These are phyloP conservation scores for Vulpes vulpes DNA, from an alignment of 2,113 vertebrate species.

Conservation along the genomic window DNA sequence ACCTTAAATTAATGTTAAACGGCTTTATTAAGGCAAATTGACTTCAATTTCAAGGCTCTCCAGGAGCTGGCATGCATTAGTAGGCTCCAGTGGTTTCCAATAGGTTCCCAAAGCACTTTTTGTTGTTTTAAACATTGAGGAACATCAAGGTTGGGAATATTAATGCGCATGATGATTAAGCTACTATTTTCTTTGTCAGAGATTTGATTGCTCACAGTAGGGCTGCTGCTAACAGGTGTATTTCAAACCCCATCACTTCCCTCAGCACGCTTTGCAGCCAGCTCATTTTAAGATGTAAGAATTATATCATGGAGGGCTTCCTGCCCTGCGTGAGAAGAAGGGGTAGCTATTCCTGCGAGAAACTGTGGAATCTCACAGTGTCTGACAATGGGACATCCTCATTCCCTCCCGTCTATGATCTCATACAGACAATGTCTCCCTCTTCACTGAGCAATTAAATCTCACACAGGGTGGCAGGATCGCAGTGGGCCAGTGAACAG, in stretches of 20 bases:
- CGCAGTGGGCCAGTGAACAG: too few species aligned
- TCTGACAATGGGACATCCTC: neutral
- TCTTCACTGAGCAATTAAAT: neutral
- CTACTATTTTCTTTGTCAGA: neutral
- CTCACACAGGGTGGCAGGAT: neutral
- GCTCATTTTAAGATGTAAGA: neutral
- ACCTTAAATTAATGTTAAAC: constrained; percentile 76
- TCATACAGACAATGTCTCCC: neutral
- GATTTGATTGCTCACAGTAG: constrained; percentile 66
- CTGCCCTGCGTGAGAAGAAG: neutral
- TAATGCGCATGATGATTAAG: neutral
- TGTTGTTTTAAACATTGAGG: neutral
- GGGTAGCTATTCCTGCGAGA: too few species aligned
- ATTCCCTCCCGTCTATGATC: neutral
- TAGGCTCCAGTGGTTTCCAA: constrained; percentile 36
- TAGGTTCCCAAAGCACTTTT: neutral
- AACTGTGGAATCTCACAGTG: accelerated
- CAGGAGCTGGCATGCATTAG: constrained; percentile 57
- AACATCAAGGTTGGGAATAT: neutral
- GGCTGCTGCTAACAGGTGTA: constrained; percentile 38
- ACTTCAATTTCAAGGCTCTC: constrained; percentile 62
- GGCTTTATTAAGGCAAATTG: constrained; percentile 78
- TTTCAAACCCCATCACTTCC: neutral
- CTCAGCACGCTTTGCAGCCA: neutral
- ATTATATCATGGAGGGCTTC: neutral